Evolutionary conservation across 1,140 invertebrate species (phyloP).

Genomic region (Mizuhopecten yessoensis): DNA sequence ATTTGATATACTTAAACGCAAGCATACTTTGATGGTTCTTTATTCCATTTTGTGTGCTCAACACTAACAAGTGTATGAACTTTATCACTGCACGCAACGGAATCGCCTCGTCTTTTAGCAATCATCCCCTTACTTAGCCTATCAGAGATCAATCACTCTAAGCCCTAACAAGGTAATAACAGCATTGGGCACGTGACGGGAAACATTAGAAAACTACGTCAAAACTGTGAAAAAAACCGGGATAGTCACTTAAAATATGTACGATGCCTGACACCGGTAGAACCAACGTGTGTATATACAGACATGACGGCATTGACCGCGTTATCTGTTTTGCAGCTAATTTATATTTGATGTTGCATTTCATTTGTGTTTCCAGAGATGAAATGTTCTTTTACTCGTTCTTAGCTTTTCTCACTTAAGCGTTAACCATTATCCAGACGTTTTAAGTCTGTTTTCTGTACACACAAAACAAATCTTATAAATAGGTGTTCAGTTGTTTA

Average conservation of each 20-base stretch:
- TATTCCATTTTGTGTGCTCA: background rate
- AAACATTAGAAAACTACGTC: background rate
- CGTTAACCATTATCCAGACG: too few species aligned
- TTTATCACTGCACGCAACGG: background rate
- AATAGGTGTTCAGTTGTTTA: too few species aligned
- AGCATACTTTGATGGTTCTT: background rate
- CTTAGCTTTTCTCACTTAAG: too few species aligned
- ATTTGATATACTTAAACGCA: background rate
- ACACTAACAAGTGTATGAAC: background rate
- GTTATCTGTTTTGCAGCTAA: background rate
- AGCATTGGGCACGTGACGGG: background rate
- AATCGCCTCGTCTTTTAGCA: background rate
- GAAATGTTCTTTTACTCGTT: too few species aligned
- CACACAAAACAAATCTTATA: too few species aligned
- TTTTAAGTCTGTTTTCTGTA: too few species aligned
- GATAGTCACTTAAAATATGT: background rate
- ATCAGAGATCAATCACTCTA: background rate
- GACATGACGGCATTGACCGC: too few species aligned
- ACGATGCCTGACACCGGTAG: background rate
- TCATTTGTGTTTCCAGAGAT: too few species aligned
- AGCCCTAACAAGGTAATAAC: too few species aligned
- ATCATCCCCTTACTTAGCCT: background rate
- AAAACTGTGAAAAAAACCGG: background rate
- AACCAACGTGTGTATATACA: background rate
- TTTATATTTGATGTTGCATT: too few species aligned